phyloP scores from a whole-genome alignment of 53 echinoderm and acorn worm genomes.

The Patiria pectinifera region DNA sequence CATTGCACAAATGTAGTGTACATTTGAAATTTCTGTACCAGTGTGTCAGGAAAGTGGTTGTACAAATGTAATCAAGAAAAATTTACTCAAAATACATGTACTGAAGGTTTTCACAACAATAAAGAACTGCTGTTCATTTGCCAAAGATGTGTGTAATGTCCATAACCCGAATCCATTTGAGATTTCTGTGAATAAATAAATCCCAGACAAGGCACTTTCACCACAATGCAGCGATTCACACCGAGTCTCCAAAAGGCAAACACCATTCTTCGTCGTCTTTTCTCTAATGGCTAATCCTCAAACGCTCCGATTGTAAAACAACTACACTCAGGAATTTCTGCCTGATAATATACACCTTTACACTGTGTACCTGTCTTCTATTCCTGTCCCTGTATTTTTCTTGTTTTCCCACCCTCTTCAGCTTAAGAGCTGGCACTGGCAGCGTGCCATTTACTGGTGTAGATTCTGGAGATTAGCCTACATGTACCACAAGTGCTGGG shows the following conservation, averaged over 20 bases:
- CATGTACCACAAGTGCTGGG: slow-evolving; percentile 7
- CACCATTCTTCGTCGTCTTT: slow-evolving; percentile 1
- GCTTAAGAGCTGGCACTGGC: background rate
- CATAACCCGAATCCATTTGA: background rate
- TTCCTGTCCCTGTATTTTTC: background rate
- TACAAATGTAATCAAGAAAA: background rate
- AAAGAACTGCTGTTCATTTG: too few relatives aligned
- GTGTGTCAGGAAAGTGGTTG: background rate
- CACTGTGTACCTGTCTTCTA: background rate
- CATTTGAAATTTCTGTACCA: background rate
- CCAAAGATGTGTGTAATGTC: too few relatives aligned
- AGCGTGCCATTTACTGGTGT: slow-evolving; percentile 22
- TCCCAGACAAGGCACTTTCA: slow-evolving; percentile 47
- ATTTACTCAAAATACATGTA: too few relatives aligned
- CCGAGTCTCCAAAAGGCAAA: slow-evolving; percentile 55
- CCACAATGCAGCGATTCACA: slow-evolving; percentile 37
- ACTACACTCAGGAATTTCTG: slow-evolving; percentile 15
- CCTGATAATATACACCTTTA: background rate
- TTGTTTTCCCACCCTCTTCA: background rate
- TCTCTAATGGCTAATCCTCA: slow-evolving; percentile 43
- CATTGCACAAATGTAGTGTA: background rate
- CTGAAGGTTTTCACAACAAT: background rate
- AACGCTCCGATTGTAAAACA: slow-evolving; percentile 17
- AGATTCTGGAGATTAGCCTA: slow-evolving; percentile 35
- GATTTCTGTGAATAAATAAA: slow-evolving; percentile 23